Conservation (phyloP, 1,140 invertebrate genomes). For the Glossosoma conforme region DNA sequence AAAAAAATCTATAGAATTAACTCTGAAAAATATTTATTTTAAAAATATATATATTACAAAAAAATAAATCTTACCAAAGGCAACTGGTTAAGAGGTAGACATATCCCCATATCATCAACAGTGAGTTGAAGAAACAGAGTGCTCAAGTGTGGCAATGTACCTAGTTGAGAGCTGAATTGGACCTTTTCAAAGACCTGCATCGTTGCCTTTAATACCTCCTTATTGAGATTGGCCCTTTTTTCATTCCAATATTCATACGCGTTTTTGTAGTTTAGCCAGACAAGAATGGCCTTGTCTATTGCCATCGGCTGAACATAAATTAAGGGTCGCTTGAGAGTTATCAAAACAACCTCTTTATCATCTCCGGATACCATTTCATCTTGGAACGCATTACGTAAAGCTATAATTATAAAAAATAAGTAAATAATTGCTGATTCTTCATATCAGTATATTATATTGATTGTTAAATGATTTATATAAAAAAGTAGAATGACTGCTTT, state of each 20-base stretch:
- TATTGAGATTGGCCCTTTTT: conserved; percentile 82
- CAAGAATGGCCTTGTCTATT: conserved; percentile 92
- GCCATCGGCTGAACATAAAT: conserved; percentile 94
- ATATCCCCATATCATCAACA: conserved; percentile 95
- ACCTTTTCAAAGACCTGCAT: conserved; percentile 67
- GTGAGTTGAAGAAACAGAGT: conserved; percentile 92
- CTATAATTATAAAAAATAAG: conserved; percentile 33
- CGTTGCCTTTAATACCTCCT: conserved; percentile 78
- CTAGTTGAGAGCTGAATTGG: conserved; percentile 66
- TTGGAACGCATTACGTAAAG: conserved; percentile 75
- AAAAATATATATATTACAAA: conserved; percentile 10
- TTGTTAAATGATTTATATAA: conserved; percentile 1
- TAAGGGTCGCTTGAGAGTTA: conserved; percentile 84
- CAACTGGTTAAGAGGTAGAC: conserved; percentile 82
- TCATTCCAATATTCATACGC: conserved; percentile 99
- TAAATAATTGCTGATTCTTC: background rate
- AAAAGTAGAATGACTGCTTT: background rate
- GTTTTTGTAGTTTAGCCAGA: conserved; percentile 98
- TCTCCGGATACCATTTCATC: conserved; percentile 85
- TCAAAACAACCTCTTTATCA: conserved; percentile 91
- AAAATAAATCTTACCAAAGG: conserved; percentile 45
- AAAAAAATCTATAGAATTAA: conserved; percentile 4
- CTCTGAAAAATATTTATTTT: conserved; percentile 7
- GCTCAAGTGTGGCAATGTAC: conserved; percentile 68
- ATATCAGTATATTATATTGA: background rate